Evolutionary conservation across 2,113 vertebrate species (phyloP), one percentile per base, ranked within the genome.

Genomic region (Ophiodon elongatus): DNA sequence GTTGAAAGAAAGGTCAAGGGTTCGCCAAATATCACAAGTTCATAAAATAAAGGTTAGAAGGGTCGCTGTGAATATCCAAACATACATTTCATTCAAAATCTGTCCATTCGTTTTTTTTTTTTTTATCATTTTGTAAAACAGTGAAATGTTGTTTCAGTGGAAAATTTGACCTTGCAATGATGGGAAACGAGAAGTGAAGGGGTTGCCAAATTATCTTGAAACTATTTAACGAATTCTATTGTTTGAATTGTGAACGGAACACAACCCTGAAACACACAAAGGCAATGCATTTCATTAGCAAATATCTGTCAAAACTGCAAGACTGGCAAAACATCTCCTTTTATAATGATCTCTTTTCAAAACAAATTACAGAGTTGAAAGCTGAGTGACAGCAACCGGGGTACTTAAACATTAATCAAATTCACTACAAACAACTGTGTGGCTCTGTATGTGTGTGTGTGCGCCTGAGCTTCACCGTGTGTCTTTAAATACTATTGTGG

Each of bases 341-440:
- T 62, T 69, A 70, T 70, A 64, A 80, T 76, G 76, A 86, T 79
- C 56, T 66, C 77, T 63, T 85, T 74, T 77, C 85, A 87, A 57
- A 85, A 80, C 52, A 86, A 85, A 91, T 82, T 77, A 85, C 73
- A 67, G 50, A 41, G 73, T 77, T 70, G 82, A 87, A 60, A n/a
- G 80, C 27, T 84, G 83, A 88, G 67, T 76, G 83, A 91, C 74
- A 84, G 74, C 67, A 68, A 15, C 60, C 1, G 9, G 27, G 25
- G 35, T n/a, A 25, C 62, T 50, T 41, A n/a, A 72, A 78, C 80
- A 84, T n/a, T 39, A 86, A 80, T 71, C 69, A 85, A 19, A 76
- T 21, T 82, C 76, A 80, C 67, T 80, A 17, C 57, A 33, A 87
- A 80, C 68, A 41, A 84, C 17, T 50, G 59, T 29, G 62, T 33